Evolutionary conservation across 2,888 invertebrate species (phyloP), one percentile per base, ranked within the genome.

Genomic region (Phorcus lineatus): DNA sequence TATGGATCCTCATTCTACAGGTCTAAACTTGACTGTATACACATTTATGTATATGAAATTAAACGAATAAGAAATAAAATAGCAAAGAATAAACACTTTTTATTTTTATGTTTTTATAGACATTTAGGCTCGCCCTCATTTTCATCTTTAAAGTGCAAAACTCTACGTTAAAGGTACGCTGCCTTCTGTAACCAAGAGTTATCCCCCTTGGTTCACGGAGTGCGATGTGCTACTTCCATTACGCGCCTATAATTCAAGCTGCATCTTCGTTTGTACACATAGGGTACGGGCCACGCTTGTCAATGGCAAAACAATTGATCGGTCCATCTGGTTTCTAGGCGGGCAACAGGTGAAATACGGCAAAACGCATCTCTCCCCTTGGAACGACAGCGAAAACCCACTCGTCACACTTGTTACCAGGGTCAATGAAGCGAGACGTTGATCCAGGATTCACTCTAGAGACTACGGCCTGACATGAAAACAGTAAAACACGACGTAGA

Each of bases 251-350:
- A 57, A n/a, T 1, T 22, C 57, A n/a, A 4, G 22, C 57, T 3
- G 19, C 19, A 1, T 22, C 70, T n/a, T 13, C 9, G n/a, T 36
- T 36, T 70, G 70, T 70, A 70, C 40, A 70, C 70, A 13, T 31
- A 36, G 70, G 11, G 70, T 19, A 70, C 70, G 16, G 70, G 40
- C n/a, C 70, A 11, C 40, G 36, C 70, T 16, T 70, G 70, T 70
- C 70, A 70, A 70, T 70, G 70, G 70, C 4, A 70, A 70, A 70
- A 70, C 70, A 70, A 70, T 70, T 70, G 70, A 13, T 19, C 17
- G 40, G 36, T 11, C 13, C 70, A 70, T 70, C 70, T 70, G 70
- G 70, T 36, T 70, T 36, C 24, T 36, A 17, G 36, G 28, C n/a
- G 11, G 3, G 40, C 17, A 70, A 70, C 70, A 70, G 36, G 36